Conservation (phyloP, 37 sponge, comb jelly and placozoan species). For the Geodia barretti region DNA sequence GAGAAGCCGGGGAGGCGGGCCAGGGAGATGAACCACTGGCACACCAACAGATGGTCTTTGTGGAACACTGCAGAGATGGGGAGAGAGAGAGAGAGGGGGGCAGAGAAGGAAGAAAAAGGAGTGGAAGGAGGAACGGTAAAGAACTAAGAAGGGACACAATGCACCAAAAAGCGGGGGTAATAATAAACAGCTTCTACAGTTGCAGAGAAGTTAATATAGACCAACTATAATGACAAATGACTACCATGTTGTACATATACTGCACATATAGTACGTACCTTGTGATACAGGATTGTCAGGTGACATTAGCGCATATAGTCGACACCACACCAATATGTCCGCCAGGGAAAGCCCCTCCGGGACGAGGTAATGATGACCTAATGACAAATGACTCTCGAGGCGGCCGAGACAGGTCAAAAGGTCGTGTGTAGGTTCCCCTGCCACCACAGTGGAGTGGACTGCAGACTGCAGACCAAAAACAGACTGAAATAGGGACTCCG, state of each 20-base stretch:
- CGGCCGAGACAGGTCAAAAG: slow-evolving; percentile 37
- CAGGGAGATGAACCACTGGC: slow-evolving; percentile 62
- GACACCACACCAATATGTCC: slow-evolving; percentile 66
- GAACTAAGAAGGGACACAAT: background rate
- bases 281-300: slow-evolving; percentile 29
- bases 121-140: background rate
- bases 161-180: background rate
- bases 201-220: background rate
- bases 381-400: slow-evolving; percentile 39
- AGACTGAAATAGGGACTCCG: background rate
- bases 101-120: background rate
- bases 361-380: background rate
- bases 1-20: slow-evolving; percentile 8
- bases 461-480: background rate
- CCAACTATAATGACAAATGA: background rate
- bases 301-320: slow-evolving; percentile 44
- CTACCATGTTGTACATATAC: background rate
- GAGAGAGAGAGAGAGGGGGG: background rate
- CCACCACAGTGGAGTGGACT: background rate
- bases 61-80: background rate
- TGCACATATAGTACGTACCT: slow-evolving; percentile 11
- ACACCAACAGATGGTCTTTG: slow-evolving; percentile 35
- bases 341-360: slow-evolving; percentile 43
- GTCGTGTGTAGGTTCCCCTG: slow-evolving; percentile 12
- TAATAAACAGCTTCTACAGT: background rate